Base-by-base conservation (phyloP, 2,797 vertebrate species). In the Enteromius argenteus region DNA sequence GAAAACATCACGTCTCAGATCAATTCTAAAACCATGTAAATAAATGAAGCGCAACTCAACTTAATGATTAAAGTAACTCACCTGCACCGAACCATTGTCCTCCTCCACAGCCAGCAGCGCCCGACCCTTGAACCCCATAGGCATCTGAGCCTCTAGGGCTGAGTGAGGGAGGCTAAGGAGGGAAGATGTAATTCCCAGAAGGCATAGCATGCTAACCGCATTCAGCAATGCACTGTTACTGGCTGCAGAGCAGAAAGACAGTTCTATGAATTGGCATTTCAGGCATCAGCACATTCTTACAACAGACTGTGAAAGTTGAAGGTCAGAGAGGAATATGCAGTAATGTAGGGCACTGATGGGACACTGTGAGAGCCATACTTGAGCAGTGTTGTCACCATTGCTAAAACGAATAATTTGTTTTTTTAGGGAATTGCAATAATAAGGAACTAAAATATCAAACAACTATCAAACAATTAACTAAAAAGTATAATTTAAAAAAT, bases 71-170 rank as follows among this genome's bases (percentile, higher is more conserved):
- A 42, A 46, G 17, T 0, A 42, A 19, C 21, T 88, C 46, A 94
- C 94, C 92, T 94, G 87, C 1, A 37, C 23, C 2, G 80, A 73
- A 56, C 39, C 2, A 0, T 10, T 77, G n/a, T 27, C 39, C 15
- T 60, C 44, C 53, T 88, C 87, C 32, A 87, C 64, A 30, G 85
- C 64, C 67, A 99, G 94, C 82, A 99, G 93, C 0, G 89, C 79
- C 5, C 97, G 96, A 23, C 96, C 93, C 83, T 2, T 93, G 86
- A 97, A 95, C 27, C 0, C 86, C 0, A 90, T 68, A 0, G 74
- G 30, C 0, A 83, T 67, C 0, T 27, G 89, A 71, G 0, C 80
- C 60, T 2, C 42, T 19, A 0, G 72, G 21, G 0, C 23, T 42
- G 0, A 81, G 0, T 0, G 51, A 49, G 0, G 92, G 89, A 39